phyloP scores from a whole-genome alignment of 2,888 invertebrate species.

The Sesia apiformis region DNA sequence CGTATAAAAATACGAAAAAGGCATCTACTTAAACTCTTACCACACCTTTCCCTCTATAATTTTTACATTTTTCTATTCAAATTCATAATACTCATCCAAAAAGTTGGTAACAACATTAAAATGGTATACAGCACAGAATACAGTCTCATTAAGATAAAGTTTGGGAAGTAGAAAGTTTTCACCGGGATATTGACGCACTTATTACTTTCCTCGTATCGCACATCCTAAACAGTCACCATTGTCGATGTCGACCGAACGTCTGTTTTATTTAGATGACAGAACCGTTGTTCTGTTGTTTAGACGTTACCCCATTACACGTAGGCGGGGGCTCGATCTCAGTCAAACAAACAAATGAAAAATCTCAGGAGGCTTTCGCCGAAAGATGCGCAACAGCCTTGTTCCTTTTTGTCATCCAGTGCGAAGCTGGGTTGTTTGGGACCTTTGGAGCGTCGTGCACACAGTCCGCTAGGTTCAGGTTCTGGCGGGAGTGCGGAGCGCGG shows the following conservation, averaged over 20 bases:
- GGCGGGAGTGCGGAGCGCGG: slow-evolving; percentile 45
- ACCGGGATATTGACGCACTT: not conserved
- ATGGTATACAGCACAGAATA: not conserved
- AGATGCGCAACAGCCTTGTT: slow-evolving; percentile 62
- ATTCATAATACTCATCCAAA: too few species aligned
- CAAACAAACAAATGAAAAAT: slow-evolving; percentile 70
- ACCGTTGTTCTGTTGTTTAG: not conserved
- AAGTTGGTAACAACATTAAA: not conserved
- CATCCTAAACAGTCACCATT: not conserved
- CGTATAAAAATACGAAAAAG: too few species aligned
- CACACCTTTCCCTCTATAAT: too few species aligned
- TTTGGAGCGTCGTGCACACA: slow-evolving; percentile 47
- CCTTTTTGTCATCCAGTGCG: slow-evolving; percentile 50
- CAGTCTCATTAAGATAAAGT: not conserved
- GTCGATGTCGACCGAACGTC: not conserved
- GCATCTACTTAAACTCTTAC: too few species aligned
- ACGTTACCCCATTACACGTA: not conserved
- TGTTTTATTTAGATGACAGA: not conserved
- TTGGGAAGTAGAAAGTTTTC: not conserved
- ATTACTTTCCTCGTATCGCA: not conserved
- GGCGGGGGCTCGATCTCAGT: slow-evolving; percentile 33
- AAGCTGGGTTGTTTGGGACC: slow-evolving; percentile 59
- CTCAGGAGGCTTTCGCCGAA: slow-evolving; percentile 66
- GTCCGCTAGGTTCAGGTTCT: slow-evolving; percentile 42
- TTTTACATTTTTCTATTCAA: too few species aligned